Evolutionary conservation across 1,140 invertebrate genomes (phyloP).

Genomic region (Anastrepha ludens): DNA sequence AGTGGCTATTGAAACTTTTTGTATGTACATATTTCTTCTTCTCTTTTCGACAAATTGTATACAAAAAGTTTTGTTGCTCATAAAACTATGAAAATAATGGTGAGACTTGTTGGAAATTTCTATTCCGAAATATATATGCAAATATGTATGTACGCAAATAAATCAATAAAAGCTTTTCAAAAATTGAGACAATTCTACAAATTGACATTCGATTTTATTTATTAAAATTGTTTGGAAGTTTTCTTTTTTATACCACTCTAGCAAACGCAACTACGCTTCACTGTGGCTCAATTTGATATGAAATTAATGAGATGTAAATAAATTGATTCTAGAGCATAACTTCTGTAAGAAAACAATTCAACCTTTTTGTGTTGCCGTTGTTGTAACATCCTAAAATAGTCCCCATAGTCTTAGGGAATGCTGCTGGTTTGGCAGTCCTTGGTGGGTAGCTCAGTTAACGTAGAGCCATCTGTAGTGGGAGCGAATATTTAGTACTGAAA

Average conservation of each 20-base stretch:
- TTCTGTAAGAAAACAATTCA: too few species aligned
- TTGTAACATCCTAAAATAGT: too few species aligned
- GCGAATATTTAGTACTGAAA: too few species aligned
- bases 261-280: too few species aligned
- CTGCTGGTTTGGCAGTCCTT: too few species aligned
- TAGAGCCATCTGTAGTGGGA: too few species aligned
- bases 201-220: background rate
- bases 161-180: background rate
- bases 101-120: constrained; percentile 4
- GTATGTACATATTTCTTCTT: background rate
- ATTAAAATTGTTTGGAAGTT: background rate
- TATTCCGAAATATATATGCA: background rate
- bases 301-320: too few species aligned
- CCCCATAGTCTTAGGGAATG: too few species aligned
- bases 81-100: background rate
- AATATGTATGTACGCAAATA: background rate
- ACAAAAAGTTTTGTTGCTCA: constrained; percentile 36
- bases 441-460: too few species aligned
- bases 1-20: constrained; percentile 29
- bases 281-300: too few species aligned
- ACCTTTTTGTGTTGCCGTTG: too few species aligned
- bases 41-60: background rate
- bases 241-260: background rate
- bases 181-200: background rate
- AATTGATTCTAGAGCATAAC: too few species aligned